Conservation (phyloP, 2,888 invertebrate species). For the Acleris laterana region DNA sequence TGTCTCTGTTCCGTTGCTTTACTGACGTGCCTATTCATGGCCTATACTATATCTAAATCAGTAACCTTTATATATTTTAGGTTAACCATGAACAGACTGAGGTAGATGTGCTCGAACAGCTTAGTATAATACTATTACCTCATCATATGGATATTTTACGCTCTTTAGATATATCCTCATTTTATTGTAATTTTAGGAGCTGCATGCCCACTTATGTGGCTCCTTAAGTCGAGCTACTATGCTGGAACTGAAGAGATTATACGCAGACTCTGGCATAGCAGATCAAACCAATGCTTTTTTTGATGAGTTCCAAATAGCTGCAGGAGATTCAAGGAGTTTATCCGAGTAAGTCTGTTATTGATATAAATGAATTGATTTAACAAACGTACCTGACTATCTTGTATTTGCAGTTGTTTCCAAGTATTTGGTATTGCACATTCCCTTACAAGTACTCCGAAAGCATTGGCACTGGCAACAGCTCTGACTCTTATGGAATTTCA, state of each 20-base stretch:
- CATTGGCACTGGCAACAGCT: conserved; percentile 87
- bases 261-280: conserved; percentile 76
- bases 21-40: too few relatives aligned
- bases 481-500: conserved; percentile 92
- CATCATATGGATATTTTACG: too few relatives aligned
- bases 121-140: too few relatives aligned
- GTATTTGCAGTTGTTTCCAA: conserved; percentile 86
- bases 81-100: too few relatives aligned
- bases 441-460: conserved; percentile 85
- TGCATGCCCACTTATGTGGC: conserved; percentile 96
- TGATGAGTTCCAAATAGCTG: conserved; percentile 77
- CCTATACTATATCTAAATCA: too few relatives aligned
- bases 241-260: conserved; percentile 83
- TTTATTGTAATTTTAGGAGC: conserved; percentile 83
- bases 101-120: too few relatives aligned
- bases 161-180: too few relatives aligned
- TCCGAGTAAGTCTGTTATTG: conserved; percentile 75
- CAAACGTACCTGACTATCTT: neutral
- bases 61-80: too few relatives aligned
- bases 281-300: conserved; percentile 77
- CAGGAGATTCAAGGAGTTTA: conserved; percentile 80
- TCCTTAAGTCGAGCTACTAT: conserved; percentile 89
- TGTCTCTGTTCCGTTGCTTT: too few relatives aligned
- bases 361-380: neutral
- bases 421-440: conserved; percentile 89